Evolutionary conservation across 2,113 vertebrate species (phyloP).

Genomic region (Elephas maximus): DNA sequence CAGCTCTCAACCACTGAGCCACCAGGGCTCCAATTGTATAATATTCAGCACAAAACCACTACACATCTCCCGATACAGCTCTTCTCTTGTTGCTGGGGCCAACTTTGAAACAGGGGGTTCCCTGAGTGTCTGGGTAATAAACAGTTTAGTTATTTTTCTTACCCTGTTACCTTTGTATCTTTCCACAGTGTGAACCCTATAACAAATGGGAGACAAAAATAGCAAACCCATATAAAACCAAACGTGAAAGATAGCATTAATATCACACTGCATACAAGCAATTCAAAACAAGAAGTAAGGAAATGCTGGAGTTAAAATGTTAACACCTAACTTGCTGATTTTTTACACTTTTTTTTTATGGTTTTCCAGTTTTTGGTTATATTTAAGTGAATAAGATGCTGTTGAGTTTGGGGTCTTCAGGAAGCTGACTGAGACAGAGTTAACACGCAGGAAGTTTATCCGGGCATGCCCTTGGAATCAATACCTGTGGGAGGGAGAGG

Average conservation of each 20-base stretch:
- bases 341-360: no score
- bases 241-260: conserved; percentile 12
- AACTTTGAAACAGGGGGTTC: conserved; percentile 44
- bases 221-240: conserved; percentile 10
- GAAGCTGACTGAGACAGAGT: no score
- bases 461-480: background rate
- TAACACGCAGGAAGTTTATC: no score
- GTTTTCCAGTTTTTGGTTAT: no score
- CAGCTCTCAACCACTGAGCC: no score
- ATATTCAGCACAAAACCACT: conserved; percentile 11
- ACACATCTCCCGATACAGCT: background rate
- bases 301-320: conserved; percentile 21
- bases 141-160: conserved; percentile 27
- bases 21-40: no score
- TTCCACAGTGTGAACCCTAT: conserved; percentile 42
- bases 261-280: background rate
- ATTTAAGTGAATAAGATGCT: no score
- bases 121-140: background rate
- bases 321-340: background rate
- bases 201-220: background rate
- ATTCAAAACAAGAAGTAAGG: conserved; percentile 45
- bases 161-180: conserved; percentile 37
- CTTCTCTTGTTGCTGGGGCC: background rate
- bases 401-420: no score
- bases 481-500: background rate